A percentile compares a stretch with the other conserved stretches of the same genome.
Evolutionary conservation across 92 coral and sea anemone genomes (phyloP).

Genomic region (Porites cylindrica): DNA sequence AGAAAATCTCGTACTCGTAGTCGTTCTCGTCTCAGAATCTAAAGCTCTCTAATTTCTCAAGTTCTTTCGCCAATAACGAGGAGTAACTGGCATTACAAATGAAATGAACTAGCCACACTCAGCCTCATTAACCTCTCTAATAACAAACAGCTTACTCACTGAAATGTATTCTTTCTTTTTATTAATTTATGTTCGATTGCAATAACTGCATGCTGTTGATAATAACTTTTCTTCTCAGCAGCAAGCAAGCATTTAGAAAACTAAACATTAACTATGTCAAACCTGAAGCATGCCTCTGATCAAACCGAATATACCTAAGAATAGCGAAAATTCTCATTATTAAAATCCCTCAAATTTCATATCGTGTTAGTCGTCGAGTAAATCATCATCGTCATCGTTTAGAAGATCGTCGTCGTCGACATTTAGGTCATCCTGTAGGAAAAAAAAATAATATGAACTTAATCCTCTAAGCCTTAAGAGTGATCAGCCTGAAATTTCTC

Average conservation of each 20-base stretch:
- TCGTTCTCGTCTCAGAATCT: too few species aligned
- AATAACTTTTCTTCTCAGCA: neutral
- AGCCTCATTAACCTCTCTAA: too few species aligned
- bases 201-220: neutral
- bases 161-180: neutral
- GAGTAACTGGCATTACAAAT: too few species aligned
- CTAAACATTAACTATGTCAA: too few species aligned
- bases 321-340: neutral
- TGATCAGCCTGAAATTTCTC: too few species aligned
- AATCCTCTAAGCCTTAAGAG: too few species aligned
- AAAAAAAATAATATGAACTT: neutral
- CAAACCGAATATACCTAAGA: neutral
- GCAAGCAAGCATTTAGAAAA: neutral
- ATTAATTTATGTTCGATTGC: neutral
- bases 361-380: conserved; percentile 59
- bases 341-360: neutral
- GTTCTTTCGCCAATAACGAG: too few species aligned
- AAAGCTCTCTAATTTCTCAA: too few species aligned
- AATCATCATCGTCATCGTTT: conserved; percentile 70
- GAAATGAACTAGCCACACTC: too few species aligned
- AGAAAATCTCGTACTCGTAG: too few species aligned
- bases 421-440: conserved; percentile 69
- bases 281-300: too few species aligned
- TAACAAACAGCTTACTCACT: neutral
- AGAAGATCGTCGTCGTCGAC: conserved; percentile 77